These are phyloP conservation scores for Drosophila eohydei DNA, from an alignment of 2,888 invertebrate genomes.

Conservation along the genomic window DNA sequence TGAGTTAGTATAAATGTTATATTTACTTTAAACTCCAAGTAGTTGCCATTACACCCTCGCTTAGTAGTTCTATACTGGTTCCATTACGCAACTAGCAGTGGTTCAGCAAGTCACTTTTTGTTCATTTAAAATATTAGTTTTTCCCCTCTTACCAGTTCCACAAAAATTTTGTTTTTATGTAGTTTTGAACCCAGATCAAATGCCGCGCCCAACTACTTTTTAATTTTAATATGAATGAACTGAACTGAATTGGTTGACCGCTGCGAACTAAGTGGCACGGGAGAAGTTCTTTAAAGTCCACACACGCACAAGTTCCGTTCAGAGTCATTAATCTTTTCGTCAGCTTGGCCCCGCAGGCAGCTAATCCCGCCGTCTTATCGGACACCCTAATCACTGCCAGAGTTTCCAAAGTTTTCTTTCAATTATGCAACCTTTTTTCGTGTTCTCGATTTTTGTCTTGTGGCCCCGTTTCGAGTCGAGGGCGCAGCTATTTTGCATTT, in stretches of 20 bases:
- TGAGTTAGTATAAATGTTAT: too few species aligned
- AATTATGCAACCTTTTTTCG: conserved; percentile 56
- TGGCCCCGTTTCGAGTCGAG: not conserved
- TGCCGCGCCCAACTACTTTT: conserved; percentile 15
- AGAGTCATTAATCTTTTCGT: conserved; percentile 57
- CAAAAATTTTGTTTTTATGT: not conserved
- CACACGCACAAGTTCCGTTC: conserved; percentile 15
- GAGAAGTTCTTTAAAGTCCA: conserved; percentile 19
- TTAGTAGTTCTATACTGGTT: not conserved
- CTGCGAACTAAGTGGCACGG: not conserved
- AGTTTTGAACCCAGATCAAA: conserved; percentile 23
- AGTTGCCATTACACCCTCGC: not conserved
- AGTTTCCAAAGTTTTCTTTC: conserved; percentile 56
- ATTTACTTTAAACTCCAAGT: not conserved
- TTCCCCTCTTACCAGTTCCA: not conserved
- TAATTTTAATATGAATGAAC: conserved; percentile 25
- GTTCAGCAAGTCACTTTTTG: not conserved
- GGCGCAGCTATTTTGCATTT: conserved; percentile 61
- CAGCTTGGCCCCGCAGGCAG: conserved; percentile 23
- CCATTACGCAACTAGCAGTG: too few species aligned
- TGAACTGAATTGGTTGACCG: conserved; percentile 15
- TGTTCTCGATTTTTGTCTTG: not conserved
- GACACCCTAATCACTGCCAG: conserved; percentile 53
- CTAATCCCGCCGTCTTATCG: conserved; percentile 26
- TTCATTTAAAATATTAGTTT: conserved; percentile 1